phyloP scores from a whole-genome alignment of 1,140 invertebrate species.

The Drosophila littoralis region DNA sequence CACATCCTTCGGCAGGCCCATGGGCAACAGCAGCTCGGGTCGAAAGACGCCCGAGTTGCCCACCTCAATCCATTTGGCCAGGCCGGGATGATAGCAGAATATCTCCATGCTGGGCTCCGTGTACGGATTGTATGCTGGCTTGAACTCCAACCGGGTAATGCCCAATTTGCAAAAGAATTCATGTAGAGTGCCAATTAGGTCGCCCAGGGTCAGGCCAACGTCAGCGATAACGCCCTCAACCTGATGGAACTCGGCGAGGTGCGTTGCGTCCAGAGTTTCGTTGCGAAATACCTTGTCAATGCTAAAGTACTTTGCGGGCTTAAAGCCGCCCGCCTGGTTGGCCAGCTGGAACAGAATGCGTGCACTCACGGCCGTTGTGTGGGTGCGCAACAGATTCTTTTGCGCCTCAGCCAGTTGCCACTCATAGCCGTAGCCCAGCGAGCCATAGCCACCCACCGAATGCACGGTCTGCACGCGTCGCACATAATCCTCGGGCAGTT shows the following conservation, averaged over 20 bases:
- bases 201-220: constrained; percentile 94
- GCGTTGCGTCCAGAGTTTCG: constrained; percentile 99
- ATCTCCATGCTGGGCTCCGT: constrained; percentile 99
- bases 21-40: constrained; percentile 98
- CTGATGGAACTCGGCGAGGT: constrained; percentile 99
- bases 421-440: constrained; percentile 90
- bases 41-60: constrained; percentile 99
- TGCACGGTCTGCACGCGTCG: constrained; percentile 96
- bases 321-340: constrained; percentile 90
- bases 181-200: constrained; percentile 96
- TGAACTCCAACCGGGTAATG: constrained; percentile 96
- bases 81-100: constrained; percentile 95
- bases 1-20: constrained; percentile 98
- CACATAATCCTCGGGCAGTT: constrained; percentile 95
- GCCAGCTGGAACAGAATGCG: constrained; percentile 97
- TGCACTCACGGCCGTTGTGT: constrained; percentile 98
- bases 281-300: constrained; percentile 99
- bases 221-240: constrained; percentile 99
- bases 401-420: constrained; percentile 98
- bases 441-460: constrained; percentile 96
- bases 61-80: constrained; percentile 93
- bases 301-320: constrained; percentile 97
- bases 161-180: constrained; percentile 98
- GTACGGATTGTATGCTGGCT: constrained; percentile 99
- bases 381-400: constrained; percentile 98